Evolutionary conservation across 2,888 invertebrate genomes (phyloP).

Genomic region (Drosophila mimetica): DNA sequence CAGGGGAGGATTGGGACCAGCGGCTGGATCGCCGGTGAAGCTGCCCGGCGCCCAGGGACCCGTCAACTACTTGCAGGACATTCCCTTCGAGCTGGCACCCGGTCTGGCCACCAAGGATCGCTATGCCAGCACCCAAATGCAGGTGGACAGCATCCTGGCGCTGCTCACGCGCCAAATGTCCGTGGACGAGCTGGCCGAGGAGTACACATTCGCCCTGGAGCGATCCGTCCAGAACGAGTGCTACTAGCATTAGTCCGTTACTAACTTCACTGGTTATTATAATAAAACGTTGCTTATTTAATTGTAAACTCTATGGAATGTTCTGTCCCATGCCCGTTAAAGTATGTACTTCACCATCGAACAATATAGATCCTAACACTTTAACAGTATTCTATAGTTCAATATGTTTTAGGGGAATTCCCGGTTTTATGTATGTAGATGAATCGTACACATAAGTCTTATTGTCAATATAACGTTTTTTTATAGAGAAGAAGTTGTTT

Average conservation of each 20-base stretch:
- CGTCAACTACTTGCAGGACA: slow-evolving; percentile 79
- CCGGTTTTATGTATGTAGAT: not conserved
- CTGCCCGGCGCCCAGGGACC: slow-evolving; percentile 40
- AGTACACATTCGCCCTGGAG: slow-evolving; percentile 80
- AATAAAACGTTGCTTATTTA: slow-evolving; percentile 23
- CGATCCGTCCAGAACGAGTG: slow-evolving; percentile 80
- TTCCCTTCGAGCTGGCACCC: slow-evolving; percentile 81
- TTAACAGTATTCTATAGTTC: not conserved
- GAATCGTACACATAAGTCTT: not conserved
- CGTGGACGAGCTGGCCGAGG: slow-evolving; percentile 71
- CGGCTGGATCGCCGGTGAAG: not conserved
- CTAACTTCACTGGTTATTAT: slow-evolving; percentile 1
- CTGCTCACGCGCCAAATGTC: slow-evolving; percentile 79
- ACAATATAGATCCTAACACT: too few relatives aligned
- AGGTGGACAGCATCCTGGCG: slow-evolving; percentile 82
- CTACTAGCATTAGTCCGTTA: slow-evolving; percentile 45
- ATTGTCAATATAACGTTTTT: not conserved
- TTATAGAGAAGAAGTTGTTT: too few relatives aligned
- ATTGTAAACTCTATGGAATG: slow-evolving; percentile 12
- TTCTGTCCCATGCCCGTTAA: not conserved
- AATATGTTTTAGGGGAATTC: not conserved
- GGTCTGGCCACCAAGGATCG: slow-evolving; percentile 69
- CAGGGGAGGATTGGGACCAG: slow-evolving; percentile 11
- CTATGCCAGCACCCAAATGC: slow-evolving; percentile 73
- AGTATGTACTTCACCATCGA: too few relatives aligned